Base-by-base conservation (phyloP, 2,888 invertebrate genomes). In the Saturnia pavonia region DNA sequence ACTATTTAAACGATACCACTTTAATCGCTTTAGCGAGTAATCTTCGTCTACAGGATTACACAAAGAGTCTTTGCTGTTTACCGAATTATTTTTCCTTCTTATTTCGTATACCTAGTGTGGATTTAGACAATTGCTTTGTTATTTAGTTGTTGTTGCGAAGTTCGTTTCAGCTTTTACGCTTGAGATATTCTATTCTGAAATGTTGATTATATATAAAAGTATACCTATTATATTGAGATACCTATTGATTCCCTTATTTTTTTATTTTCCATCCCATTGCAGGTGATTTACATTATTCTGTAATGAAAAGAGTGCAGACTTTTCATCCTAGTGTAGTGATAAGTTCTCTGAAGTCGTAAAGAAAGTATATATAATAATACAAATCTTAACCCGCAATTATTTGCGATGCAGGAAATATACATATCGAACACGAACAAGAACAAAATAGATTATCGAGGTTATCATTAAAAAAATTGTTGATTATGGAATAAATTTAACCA, bases 41-140 rank as follows among this genome's bases (percentile, higher is more conserved):
- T 27, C 34, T 19, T 40, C 63, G 63, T 63, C 63, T 63, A 34
- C 19, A 34, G 63, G 63, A 34, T 63, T 63, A 63, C 63, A 9
- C 40, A 40, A 63, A 27, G 63, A 63, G 34, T 63, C 40, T 40
- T 63, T 63, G 34, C 63, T 63, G 19, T 63, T 27, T 34, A 63
- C 63, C 40, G 11, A 60, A 60, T 60, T 63, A 63, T 63, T 63
- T 63, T 34, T 22, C 40, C 40, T 63, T 63, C 34, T 63, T 57
- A 57, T 57, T 57, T 57, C 57, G 57, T 57, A 22, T 57, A 8
- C 40, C 19, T 40, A 40, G 63, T 27, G 11, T 63, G 63, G 63
- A 40, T 63, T 63, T 63, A 63, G 19, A 34, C 34, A 16, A 34
- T 63, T 63, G 7, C 40, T 63, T 63, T 40, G 63, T 63, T 40